Evolutionary conservation across 2,797 vertebrate species (phyloP), one percentile per base, ranked within the genome.

Genomic region (Onychomys leucogaster): DNA sequence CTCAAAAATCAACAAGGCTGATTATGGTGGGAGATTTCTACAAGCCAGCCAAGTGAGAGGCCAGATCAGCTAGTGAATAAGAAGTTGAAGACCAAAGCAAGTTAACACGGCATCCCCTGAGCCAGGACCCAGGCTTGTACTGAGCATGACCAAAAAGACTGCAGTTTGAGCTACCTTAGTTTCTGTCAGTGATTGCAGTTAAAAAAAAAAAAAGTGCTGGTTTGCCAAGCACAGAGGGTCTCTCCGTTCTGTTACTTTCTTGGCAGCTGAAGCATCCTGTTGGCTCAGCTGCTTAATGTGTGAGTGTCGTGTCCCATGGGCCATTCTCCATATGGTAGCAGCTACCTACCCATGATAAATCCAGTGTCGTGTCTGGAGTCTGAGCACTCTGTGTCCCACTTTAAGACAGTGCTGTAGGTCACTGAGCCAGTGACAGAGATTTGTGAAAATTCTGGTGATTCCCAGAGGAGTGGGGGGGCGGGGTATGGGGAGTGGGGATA

Each of bases 311-410:
- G 67, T 94, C 93, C 95, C 90, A 61, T 0, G 2, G 91, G 93
- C 82, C 78, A 49, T 87, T 90, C 83, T 96, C 95, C 89, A 37
- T 43, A 91, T 94, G 92, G 69, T 81, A 86, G 88, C 87, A 92
- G 49, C 94, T 76, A 93, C 49, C 65, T 67, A 77, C 73, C 71
- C 61, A 13, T 90, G 71, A 95, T 76, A 59, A 91, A 96, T 92
- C 88, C 55, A 17, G 87, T 46, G 77, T 96, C 90, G 90, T n/a
- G 73, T 89, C 95, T 91, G 83, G 81, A 96, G 88, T 69, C 82
- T 81, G 88, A 95, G 94, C 93, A 73, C 10, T 65, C 76, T 73
- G 91, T 96, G 96, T 97, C 93, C 95, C 90, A 96, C 88, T 97
- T 97, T 84, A 90, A 83, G 71, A 88, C 91, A 85, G 65, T 46